Evolutionary conservation across 2,888 invertebrate species (phyloP), one percentile per base, ranked within the genome.

Genomic region (Luperina nickerlii): DNA sequence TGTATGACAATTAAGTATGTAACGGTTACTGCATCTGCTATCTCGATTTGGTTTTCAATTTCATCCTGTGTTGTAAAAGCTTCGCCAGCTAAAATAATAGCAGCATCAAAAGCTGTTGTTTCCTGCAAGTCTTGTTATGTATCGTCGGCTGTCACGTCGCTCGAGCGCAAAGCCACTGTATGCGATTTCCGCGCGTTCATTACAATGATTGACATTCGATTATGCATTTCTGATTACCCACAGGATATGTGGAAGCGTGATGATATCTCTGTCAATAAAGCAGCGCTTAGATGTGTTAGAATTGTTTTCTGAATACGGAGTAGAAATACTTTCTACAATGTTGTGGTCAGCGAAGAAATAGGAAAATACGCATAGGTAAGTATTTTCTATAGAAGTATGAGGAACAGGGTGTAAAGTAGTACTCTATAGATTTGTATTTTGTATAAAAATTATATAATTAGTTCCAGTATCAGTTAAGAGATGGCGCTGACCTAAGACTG

Each of bases 141-240:
- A 67, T 63, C 57, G 38, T 57, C 32, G 4, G 75, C 81, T 73
- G 80, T 79, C 87, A 76, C 42, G 66, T 66, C 45, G 24, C 65
- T 65, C 24, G n/a, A 48, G n/a, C 60, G 78, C 66, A 78, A 54
- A 63, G 62, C 74, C 45, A 76, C 20, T 79, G 67, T 57, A 51
- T 63, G 74, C 84, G 69, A 73, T 78, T 80, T 76, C 71, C 84
- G 60, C 70, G 63, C 72, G 76, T 82, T 85, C 80, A 83, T 85
- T 85, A 83, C 70, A 82, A 57, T 89, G 89, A 88, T 82, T 82
- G 89, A 87, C 88, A 87, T 89, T 88, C 86, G 75, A 89, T 89
- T 89, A 88, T 81, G 79, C 76, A 87, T 87, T 87, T 86, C 82
- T 87, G 86, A 87, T 86, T 76, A 82, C 74, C 60, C 81, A 74